phyloP scores from a whole-genome alignment of 2,797 vertebrate species.

The Lemur catta region DNA sequence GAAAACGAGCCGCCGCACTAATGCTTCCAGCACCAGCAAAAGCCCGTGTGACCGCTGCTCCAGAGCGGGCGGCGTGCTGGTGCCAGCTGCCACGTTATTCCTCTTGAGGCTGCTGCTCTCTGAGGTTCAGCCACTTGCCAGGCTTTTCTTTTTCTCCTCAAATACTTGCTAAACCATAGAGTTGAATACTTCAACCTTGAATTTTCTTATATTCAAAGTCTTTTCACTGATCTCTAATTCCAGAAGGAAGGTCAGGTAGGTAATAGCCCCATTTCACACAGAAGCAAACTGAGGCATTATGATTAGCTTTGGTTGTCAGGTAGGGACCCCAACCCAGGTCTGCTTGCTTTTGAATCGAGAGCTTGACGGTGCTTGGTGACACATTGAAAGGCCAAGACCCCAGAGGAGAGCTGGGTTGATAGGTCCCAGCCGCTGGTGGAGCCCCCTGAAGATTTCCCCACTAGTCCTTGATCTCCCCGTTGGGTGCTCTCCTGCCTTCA shows the following conservation, averaged over 20 bases:
- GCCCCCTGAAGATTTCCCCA: not conserved
- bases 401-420: fast-evolving
- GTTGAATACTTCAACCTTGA: too few species aligned
- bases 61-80: not conserved
- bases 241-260: not conserved
- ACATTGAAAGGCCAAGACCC: not conserved
- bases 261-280: not conserved
- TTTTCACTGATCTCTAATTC: not conserved
- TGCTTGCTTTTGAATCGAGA: not conserved
- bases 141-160: not conserved
- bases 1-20: not conserved
- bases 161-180: not conserved
- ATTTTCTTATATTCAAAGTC: not conserved
- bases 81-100: not conserved
- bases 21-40: not conserved
- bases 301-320: not conserved
- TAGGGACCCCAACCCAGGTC: not conserved
- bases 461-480: not conserved
- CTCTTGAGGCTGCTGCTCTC: not conserved
- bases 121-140: not conserved
- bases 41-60: fast-evolving
- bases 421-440: not conserved
- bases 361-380: not conserved
- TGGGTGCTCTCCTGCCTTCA: not conserved
- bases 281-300: not conserved